phyloP scores from a whole-genome alignment of 2,888 invertebrate genomes.

The Campoletis raptor region DNA sequence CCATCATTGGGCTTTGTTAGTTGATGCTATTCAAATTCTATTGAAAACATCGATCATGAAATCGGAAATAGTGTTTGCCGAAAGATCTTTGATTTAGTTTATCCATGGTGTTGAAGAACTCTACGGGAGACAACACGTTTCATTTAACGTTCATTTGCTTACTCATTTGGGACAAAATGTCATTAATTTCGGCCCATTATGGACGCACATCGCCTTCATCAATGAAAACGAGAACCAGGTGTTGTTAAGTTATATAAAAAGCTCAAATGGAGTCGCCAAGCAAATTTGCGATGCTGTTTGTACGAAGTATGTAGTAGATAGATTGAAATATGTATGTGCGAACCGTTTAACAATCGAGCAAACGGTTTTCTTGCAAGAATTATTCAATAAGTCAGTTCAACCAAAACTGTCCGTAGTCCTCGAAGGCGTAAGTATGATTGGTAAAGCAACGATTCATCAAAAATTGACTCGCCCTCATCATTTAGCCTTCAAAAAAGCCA shows the following conservation, averaged over 20 bases:
- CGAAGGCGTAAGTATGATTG: slow-evolving; percentile 11
- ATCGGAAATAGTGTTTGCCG: slow-evolving; percentile 44
- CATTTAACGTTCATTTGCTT: slow-evolving; percentile 63
- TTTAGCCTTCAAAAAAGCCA: slow-evolving; percentile 44
- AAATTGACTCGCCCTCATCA: slow-evolving; percentile 9
- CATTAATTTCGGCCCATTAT: slow-evolving; percentile 59
- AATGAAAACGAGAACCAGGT: slow-evolving; percentile 57
- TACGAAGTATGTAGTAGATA: slow-evolving; percentile 32
- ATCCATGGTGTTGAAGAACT: slow-evolving; percentile 11
- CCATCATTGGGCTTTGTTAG: slow-evolving; percentile 39
- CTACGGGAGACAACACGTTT: slow-evolving; percentile 43
- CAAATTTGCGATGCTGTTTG: slow-evolving; percentile 59
- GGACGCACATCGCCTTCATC: slow-evolving; percentile 62
- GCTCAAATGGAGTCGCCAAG: slow-evolving; percentile 49
- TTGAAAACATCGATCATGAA: slow-evolving; percentile 40
- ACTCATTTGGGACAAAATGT: slow-evolving; percentile 62
- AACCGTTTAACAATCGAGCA: slow-evolving; percentile 26
- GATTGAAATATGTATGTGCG: slow-evolving; percentile 34
- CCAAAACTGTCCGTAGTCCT: slow-evolving; percentile 13
- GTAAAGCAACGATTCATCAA: background rate
- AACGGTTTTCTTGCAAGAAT: slow-evolving; percentile 27
- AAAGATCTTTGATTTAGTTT: slow-evolving; percentile 36
- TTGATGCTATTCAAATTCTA: slow-evolving; percentile 42
- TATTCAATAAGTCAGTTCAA: slow-evolving; percentile 34
- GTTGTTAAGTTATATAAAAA: slow-evolving; percentile 47